phyloP scores from a whole-genome alignment of 2,888 invertebrate genomes.

The Rhingia rostrata region DNA sequence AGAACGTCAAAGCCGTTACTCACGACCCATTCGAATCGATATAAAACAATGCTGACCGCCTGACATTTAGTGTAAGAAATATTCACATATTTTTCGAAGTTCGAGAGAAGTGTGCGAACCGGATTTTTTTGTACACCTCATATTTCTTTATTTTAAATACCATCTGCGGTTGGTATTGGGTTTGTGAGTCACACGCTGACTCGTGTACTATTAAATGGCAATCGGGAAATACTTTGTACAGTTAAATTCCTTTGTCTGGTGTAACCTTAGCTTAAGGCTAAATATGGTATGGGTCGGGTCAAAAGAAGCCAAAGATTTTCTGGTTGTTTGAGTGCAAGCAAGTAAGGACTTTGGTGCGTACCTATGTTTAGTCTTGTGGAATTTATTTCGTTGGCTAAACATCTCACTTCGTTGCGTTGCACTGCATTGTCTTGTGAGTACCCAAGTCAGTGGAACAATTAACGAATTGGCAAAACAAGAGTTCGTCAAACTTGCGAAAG shows the following conservation, averaged over 20 bases:
- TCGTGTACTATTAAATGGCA: conserved; percentile 11
- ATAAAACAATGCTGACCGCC: conserved; percentile 35
- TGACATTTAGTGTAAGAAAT: conserved; percentile 40
- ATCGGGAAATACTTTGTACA: background rate
- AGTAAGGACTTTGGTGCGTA: no score
- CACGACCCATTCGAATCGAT: conserved; percentile 8
- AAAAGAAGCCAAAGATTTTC: no score
- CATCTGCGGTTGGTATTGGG: conserved; percentile 24
- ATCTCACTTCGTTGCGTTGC: background rate
- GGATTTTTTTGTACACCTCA: conserved; percentile 31
- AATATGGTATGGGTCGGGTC: background rate
- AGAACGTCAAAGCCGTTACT: background rate
- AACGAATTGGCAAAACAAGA: conserved; percentile 9
- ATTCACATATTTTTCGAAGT: conserved; percentile 40
- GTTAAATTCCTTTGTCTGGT: conserved; percentile 8
- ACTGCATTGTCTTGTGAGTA: background rate
- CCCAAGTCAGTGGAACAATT: conserved; percentile 10
- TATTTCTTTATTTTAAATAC: conserved; percentile 40
- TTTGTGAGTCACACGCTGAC: conserved; percentile 30
- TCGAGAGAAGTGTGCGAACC: conserved; percentile 24
- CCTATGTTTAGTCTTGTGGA: background rate
- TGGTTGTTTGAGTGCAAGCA: no score
- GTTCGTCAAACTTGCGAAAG: conserved; percentile 41
- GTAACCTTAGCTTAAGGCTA: conserved; percentile 24
- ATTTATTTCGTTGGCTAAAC: background rate